These are phyloP conservation scores for Onychomys leucogaster DNA, from an alignment of 2,797 vertebrate genomes.

Conservation along the genomic window DNA sequence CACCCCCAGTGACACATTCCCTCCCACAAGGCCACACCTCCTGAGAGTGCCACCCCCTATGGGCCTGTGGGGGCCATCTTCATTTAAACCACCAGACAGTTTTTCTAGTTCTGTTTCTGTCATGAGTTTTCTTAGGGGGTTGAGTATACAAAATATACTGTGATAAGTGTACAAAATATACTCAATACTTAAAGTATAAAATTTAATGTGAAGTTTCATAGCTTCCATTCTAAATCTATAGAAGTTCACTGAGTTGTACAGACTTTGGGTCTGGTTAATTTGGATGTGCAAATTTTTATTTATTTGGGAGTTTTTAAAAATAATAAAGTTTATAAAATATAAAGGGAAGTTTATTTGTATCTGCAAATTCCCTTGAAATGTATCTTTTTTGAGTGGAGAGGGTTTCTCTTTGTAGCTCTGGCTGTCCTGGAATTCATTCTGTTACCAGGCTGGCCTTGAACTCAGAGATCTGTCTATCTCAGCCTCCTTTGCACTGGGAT, in stretches of 20 bases:
- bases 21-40: not conserved
- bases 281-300: not conserved
- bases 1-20: not conserved
- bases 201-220: not conserved
- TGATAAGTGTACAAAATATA: not conserved
- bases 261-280: not conserved
- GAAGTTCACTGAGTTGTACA: not conserved
- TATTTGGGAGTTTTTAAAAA: not conserved
- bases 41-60: not conserved
- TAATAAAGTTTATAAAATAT: not conserved
- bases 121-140: not conserved
- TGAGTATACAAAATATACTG: not conserved
- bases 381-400: not conserved
- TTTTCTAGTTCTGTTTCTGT: not conserved
- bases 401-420: not conserved
- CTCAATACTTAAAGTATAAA: not conserved
- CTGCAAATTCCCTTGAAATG: slow-evolving; percentile 3
- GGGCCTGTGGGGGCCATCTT: not conserved
- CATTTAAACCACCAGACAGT: not conserved
- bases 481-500: not conserved
- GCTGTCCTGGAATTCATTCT: not conserved
- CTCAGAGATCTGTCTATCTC: not conserved
- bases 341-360: not conserved
- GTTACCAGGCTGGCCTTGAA: not conserved
- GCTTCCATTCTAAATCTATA: not conserved